Conservation (phyloP, 2,113 vertebrate species). For the Symphodus melops region DNA sequence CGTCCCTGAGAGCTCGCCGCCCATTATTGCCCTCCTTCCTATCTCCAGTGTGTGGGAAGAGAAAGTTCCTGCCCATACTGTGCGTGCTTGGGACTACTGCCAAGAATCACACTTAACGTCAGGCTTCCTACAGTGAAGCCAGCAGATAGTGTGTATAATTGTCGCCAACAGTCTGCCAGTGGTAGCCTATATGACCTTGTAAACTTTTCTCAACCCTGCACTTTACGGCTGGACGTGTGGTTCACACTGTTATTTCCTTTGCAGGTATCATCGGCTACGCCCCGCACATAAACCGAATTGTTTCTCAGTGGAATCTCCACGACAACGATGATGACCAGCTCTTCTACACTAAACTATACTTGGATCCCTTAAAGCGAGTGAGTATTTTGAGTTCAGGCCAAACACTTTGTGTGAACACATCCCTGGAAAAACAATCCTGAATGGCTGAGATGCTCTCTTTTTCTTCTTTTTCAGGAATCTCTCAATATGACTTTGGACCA, state of each 20-base stretch:
- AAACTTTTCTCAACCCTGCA: conserved; percentile 53
- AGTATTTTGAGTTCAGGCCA: conserved; percentile 42
- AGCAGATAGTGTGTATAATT: conserved; percentile 57
- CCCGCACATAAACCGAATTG: conserved; percentile 86
- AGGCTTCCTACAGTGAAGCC: conserved; percentile 11
- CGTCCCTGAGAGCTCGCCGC: not conserved
- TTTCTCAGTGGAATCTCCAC: conserved; percentile 93
- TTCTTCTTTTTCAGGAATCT: conserved; percentile 82
- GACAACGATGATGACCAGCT: conserved; percentile 99
- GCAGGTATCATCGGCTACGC: conserved; percentile 96
- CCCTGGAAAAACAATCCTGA: not conserved
- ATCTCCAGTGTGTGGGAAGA: conserved; percentile 47
- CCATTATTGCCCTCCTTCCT: conserved; percentile 10
- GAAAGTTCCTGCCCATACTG: conserved; percentile 31
- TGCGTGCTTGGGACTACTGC: conserved; percentile 47
- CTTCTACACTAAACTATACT: conserved; percentile 97
- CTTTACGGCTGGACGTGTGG: conserved; percentile 38
- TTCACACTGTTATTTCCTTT: conserved; percentile 62
- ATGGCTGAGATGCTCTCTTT: conserved; percentile 1
- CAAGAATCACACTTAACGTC: conserved; percentile 59
- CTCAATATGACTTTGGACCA: conserved; percentile 97
- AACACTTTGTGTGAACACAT: conserved; percentile 19
- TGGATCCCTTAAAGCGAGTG: conserved; percentile 89
- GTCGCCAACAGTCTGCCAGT: conserved; percentile 41
- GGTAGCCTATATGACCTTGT: conserved; percentile 40